Percentiles rank a stretch among this genome's conserved stretches.
Evolutionary conservation across 2,113 vertebrate species (phyloP).

Genomic region (Marcusenius ussheri): DNA sequence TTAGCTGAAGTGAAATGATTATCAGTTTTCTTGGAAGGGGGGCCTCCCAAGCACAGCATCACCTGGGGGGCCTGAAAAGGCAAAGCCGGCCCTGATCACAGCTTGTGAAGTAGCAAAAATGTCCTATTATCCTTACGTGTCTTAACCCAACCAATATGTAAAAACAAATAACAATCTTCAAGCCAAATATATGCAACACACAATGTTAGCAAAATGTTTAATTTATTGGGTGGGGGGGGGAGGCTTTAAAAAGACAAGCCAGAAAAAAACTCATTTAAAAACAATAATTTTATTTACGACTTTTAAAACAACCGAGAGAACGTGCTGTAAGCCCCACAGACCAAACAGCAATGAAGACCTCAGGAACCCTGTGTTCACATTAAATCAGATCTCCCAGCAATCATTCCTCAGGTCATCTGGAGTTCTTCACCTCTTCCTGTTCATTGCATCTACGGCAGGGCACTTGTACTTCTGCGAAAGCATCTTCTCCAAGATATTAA

Average conservation of each 20-base stretch:
- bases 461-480: neutral
- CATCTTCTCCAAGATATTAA: neutral
- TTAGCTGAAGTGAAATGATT: neutral
- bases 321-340: neutral
- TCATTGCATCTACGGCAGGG: neutral
- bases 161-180: neutral
- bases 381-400: neutral
- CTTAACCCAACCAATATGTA: neutral
- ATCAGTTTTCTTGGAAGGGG: too few species aligned
- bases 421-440: neutral
- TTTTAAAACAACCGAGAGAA: neutral
- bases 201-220: neutral
- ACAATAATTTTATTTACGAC: constrained; percentile 1
- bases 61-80: neutral
- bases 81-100: neutral
- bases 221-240: neutral
- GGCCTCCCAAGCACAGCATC: neutral
- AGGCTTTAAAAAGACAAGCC: neutral
- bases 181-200: neutral
- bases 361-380: neutral
- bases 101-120: neutral
- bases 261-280: neutral
- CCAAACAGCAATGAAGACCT: neutral
- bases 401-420: neutral
- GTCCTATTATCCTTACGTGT: neutral